Evolutionary conservation across 2,888 invertebrate species (phyloP).

Genomic region (Lissonota sp.): DNA sequence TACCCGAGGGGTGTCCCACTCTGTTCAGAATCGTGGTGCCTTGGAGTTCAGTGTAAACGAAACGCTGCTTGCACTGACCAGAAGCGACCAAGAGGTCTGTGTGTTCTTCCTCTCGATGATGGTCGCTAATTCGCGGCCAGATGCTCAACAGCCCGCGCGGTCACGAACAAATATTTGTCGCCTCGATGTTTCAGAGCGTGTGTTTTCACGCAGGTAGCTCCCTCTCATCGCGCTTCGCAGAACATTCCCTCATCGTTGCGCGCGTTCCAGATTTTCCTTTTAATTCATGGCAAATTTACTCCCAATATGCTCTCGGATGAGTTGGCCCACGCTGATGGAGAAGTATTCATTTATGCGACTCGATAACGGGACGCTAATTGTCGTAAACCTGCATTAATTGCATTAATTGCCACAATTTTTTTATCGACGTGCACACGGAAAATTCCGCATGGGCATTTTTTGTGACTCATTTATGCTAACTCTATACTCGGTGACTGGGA

Average conservation of each 20-base stretch:
- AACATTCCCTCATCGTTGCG: conserved; percentile 30
- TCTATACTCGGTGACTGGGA: too few species aligned
- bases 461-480: too few species aligned
- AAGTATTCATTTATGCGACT: not conserved
- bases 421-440: too few species aligned
- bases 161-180: conserved; percentile 66
- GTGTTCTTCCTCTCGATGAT: conserved; percentile 56
- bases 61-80: conserved; percentile 49
- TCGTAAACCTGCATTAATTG: not conserved
- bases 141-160: conserved; percentile 60
- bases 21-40: not conserved
- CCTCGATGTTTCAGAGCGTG: conserved; percentile 61
- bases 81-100: conserved; percentile 49
- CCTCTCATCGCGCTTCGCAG: conserved; percentile 1
- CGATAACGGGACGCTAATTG: not conserved
- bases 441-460: too few species aligned
- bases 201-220: conserved; percentile 6
- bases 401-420: too few species aligned
- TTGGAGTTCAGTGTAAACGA: conserved; percentile 61
- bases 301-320: conserved; percentile 12
- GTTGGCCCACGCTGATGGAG: conserved; percentile 10
- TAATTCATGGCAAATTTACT: conserved; percentile 23
- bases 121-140: conserved; percentile 67
- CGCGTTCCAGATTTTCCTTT: conserved; percentile 15
- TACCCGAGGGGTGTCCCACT: conserved; percentile 11